Conservation (phyloP, 30 jellyfish, hydroid and myxozoan species). For the Rhopilema esculentum region DNA sequence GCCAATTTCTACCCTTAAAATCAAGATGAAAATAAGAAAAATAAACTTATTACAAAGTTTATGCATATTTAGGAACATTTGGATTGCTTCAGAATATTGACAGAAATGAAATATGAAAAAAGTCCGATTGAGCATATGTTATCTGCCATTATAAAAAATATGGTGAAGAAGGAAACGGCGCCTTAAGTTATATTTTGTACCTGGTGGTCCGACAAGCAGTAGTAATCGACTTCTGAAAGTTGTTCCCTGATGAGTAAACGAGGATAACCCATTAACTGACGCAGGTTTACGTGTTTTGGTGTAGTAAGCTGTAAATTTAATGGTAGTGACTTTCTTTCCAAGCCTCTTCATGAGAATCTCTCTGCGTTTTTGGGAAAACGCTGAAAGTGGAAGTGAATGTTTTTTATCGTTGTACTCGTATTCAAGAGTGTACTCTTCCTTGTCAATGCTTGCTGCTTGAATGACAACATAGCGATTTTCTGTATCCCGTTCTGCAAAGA, state of each 20-base stretch:
- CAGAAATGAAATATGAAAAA: no score
- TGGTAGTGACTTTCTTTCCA: not conserved
- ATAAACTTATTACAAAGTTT: no score
- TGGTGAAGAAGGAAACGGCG: not conserved
- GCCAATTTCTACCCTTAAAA: no score
- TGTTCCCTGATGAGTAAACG: not conserved
- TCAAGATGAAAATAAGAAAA: no score
- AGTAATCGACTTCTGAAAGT: conserved; percentile 29
- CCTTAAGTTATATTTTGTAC: not conserved
- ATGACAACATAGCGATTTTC: conserved; percentile 13
- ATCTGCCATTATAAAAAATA: not conserved
- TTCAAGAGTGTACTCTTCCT: conserved; percentile 17
- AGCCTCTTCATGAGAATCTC: conserved; percentile 50
- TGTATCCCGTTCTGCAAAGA: conserved; percentile 17
- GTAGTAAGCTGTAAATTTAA: conserved; percentile 37
- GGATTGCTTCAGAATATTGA: no score
- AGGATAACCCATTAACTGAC: conserved; percentile 21
- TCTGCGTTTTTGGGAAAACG: not conserved
- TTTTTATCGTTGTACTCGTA: conserved; percentile 6
- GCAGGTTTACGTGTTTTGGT: conserved; percentile 31
- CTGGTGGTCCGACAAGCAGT: conserved; percentile 41
- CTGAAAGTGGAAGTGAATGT: not conserved
- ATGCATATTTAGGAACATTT: no score
- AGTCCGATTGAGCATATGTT: no score
- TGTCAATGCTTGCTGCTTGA: conserved; percentile 30